Evolutionary conservation across 1,140 invertebrate species (phyloP), one percentile per base, ranked within the genome.

Genomic region (Rhynchophorus ferrugineus): DNA sequence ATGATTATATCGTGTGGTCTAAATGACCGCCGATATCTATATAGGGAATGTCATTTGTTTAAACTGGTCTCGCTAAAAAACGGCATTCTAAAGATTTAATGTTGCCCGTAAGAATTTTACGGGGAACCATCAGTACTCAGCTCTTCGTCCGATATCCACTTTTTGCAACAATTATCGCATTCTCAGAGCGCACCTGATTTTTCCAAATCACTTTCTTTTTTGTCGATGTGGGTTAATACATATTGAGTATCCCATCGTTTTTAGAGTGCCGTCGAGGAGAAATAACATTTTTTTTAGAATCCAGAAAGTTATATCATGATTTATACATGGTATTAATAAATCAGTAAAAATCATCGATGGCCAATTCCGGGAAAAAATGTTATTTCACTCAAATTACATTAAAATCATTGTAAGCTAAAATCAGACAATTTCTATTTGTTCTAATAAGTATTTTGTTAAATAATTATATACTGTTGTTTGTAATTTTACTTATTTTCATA

Each of bases 311-410:
- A 29, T 6, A 29, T 29, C 11, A 29, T 29, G 24, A 29, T 29
- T 29, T 29, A 5, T 29, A 29, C 24, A 6, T 29, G 24, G 11
- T n/a, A n/a, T n/a, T n/a, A n/a, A n/a, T n/a, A n/a, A n/a, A n/a
- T n/a, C n/a, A n/a, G n/a, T n/a, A n/a, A n/a, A n/a, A n/a, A n/a
- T n/a, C n/a, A n/a, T n/a, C n/a, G n/a, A n/a, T n/a, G n/a, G n/a
- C n/a, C n/a, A n/a, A n/a, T n/a, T n/a, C n/a, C n/a, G n/a, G 33
- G 33, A 44, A 44, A 34, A 44, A 44, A 44, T 44, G 24, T 44
- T 44, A 44, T 44, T 44, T 41, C 1, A 8, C 16, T 29, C 3
- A 44, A 13, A 24, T 2, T n/a, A 13, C 9, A n/a, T 16, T 44
- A 44, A 34, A 17, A 17, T 17, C 16, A 44, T 17, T 44, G 43